A percentile compares a stretch with the other conserved stretches of the same genome.
Conservation (phyloP, 2,888 invertebrate genomes). For the Steinernema scapterisci region DNA sequence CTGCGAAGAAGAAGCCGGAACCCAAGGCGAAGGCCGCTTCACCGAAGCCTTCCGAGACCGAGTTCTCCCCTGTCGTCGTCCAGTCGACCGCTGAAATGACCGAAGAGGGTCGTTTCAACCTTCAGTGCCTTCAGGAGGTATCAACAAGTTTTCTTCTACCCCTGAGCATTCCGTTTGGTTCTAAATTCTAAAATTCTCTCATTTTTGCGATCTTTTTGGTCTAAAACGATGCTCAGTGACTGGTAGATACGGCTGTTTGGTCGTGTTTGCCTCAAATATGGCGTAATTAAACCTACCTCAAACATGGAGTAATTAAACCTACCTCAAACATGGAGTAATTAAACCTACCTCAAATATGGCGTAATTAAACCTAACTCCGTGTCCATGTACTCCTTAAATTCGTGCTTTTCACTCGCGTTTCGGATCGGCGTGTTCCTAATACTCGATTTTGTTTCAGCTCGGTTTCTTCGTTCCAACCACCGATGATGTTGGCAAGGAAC, state of each 20-base stretch:
- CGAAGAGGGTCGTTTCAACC: not conserved
- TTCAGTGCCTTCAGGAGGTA: slow-evolving; percentile 3
- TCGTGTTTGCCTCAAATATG: not conserved
- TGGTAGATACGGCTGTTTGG: too few species aligned
- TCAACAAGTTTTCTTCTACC: too few species aligned
- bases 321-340: slow-evolving; percentile 24
- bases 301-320: slow-evolving; percentile 18
- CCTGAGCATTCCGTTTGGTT: not conserved
- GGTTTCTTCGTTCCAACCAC: not conserved
- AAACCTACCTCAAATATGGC: slow-evolving; percentile 2
- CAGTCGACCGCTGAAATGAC: too few species aligned
- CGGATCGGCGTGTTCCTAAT: not conserved
- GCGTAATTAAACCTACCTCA: slow-evolving; percentile 24
- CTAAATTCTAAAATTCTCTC: too few species aligned
- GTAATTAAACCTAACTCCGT: slow-evolving; percentile 5
- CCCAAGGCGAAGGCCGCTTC: too few species aligned
- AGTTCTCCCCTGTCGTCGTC: too few species aligned
- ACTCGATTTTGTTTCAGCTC: not conserved
- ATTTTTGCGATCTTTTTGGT: not conserved
- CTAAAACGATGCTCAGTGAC: not conserved
- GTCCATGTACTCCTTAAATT: not conserved
- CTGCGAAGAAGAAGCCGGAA: too few species aligned
- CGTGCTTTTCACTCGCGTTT: not conserved
- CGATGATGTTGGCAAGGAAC: not conserved
- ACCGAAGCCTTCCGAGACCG: too few species aligned